Evolutionary conservation across 1,140 invertebrate genomes (phyloP).

Genomic region (Cydia pomonella): DNA sequence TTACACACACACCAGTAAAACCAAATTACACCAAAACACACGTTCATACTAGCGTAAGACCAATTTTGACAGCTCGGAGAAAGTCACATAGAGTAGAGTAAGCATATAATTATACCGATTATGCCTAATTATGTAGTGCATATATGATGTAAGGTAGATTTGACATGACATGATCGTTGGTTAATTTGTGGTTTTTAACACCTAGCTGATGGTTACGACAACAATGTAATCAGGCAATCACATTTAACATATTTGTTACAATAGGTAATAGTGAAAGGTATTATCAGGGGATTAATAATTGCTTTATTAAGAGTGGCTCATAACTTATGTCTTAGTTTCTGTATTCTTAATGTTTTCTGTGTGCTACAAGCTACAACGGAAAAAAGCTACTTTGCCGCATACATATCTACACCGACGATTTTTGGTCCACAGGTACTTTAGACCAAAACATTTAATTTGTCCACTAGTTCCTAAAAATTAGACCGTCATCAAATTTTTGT

Average conservation of each 20-base stretch:
- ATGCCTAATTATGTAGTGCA: constrained; percentile 20
- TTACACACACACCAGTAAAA: constrained; percentile 34
- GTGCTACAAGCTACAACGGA: no score
- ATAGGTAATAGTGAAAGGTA: not conserved
- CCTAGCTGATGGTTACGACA: not conserved
- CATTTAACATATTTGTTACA: not conserved
- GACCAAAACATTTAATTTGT: no score
- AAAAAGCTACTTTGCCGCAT: no score
- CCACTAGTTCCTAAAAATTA: no score
- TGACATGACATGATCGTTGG: not conserved
- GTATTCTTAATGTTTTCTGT: not conserved
- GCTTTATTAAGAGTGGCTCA: not conserved
- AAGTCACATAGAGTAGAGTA: constrained; percentile 35
- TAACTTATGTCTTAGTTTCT: not conserved
- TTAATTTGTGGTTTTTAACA: constrained; percentile 12
- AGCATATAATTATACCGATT: constrained; percentile 21
- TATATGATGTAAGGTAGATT: constrained; percentile 10
- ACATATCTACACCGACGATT: no score
- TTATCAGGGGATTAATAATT: not conserved
- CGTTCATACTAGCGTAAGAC: constrained; percentile 30
- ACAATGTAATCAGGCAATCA: constrained; percentile 10
- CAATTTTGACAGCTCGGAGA: constrained; percentile 40
- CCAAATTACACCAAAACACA: constrained; percentile 34
- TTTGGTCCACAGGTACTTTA: no score
- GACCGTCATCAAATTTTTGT: no score